Evolutionary conservation across 2,113 vertebrate species (phyloP), one percentile per base, ranked within the genome.

Genomic region (Thomomys bottae): DNA sequence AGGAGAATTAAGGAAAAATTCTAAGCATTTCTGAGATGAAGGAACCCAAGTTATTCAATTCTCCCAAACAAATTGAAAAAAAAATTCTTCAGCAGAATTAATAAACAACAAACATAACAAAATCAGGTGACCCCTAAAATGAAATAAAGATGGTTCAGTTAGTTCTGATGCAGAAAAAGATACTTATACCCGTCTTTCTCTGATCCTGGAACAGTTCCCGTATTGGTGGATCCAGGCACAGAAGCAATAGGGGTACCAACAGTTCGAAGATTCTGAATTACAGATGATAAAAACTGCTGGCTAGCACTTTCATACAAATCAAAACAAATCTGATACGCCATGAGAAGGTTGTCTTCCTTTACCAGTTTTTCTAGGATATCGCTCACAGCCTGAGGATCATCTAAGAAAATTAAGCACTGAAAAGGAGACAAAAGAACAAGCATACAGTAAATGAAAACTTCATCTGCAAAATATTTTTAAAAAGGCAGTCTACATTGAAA

Each of bases 301-400:
- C 99, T 99, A 32, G 99, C 99, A 26, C 99, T 99, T 98, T 99
- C 99, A 23, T 99, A 99, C 79, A 99, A 97, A 96, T 99, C 99
- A 93, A 99, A 99, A 95, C 99, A 99, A 96, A 99, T 99, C 96
- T 99, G 99, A 95, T 99, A 99, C 38, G 99, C 99, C 99, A 99
- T 99, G 80, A 99, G 98, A 38, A 99, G 98, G 97, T 99, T 99
- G 95, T 99, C 99, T 96, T 99, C 99, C 95, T 99, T 99, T 91
- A 99, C 99, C 92, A 99, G 94, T 95, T 99, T 99, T 97, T 99
- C 99, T 95, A 99, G 97, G 94, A 99, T 99, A 96, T 99, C 99
- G 30, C 99, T 99, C 80, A 99, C 99, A 63, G 99, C 99, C 97
- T 99, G 99, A 1, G 99, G 99, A 90, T 99, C 99, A 82, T 99